Percentiles rank a stretch among this genome's conserved stretches.
These are phyloP conservation scores for Megatriorchis doriae DNA, from an alignment of 2,113 vertebrate species.

Conservation along the genomic window DNA sequence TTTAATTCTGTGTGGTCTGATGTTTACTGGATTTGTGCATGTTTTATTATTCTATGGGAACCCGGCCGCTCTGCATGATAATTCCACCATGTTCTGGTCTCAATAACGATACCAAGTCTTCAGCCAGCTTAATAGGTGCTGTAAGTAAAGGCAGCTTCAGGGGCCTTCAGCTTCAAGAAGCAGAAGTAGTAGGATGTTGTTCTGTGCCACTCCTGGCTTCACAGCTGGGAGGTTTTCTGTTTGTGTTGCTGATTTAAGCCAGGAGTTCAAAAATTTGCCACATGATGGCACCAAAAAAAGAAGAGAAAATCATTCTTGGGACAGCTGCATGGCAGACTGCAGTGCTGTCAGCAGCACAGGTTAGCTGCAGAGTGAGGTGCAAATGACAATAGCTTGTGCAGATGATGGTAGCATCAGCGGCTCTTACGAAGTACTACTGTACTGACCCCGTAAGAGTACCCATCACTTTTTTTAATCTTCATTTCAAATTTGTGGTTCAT, in stretches of 20 bases:
- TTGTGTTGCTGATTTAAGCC: not conserved
- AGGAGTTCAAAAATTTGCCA: not conserved
- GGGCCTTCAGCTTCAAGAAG: not conserved
- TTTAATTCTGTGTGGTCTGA: not conserved
- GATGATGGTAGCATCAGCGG: accelerated
- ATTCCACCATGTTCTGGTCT: not conserved
- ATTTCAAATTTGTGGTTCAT: not conserved
- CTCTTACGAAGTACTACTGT: not conserved
- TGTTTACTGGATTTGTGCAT: not conserved
- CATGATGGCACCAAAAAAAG: not conserved
- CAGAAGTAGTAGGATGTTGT: not conserved
- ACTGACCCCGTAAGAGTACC: accelerated
- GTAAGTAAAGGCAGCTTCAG: not conserved
- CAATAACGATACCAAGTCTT: accelerated
- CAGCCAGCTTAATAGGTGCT: accelerated
- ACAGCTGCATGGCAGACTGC: not conserved
- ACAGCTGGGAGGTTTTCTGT: accelerated
- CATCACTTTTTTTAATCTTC: accelerated
- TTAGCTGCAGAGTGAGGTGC: not conserved
- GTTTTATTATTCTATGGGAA: not conserved
- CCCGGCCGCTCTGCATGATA: not conserved
- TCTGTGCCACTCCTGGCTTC: not conserved
- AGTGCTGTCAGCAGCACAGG: not conserved
- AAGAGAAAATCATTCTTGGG: not conserved
- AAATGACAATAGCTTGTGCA: not conserved